Conservation (phyloP, 2,113 vertebrate genomes). For the Centropus unirufus region DNA sequence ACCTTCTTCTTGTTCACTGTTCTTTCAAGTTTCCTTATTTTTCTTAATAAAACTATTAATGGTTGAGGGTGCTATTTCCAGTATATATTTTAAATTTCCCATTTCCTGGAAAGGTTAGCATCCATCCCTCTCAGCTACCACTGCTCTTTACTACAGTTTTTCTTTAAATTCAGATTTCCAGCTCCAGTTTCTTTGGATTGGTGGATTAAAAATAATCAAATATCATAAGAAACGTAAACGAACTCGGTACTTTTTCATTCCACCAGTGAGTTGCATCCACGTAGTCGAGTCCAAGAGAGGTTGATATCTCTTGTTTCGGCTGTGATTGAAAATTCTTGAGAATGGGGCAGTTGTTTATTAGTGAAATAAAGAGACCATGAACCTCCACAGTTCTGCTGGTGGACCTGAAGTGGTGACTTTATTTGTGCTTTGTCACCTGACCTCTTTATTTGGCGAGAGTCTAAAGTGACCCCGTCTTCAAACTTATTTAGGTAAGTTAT, state of each 20-base stretch:
- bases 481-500: not conserved
- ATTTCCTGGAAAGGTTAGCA: not conserved
- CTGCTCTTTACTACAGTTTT: not conserved
- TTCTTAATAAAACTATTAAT: not conserved
- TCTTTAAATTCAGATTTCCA: not conserved
- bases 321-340: not conserved
- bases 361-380: not conserved
- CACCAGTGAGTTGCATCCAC: not conserved
- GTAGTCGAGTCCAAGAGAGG: not conserved
- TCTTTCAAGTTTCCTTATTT: not conserved
- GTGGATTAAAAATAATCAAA: not conserved
- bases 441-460: not conserved
- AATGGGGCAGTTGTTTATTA: not conserved
- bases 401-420: not conserved
- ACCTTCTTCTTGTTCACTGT: not conserved
- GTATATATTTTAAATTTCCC: not conserved
- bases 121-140: not conserved
- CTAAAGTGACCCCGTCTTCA: not conserved
- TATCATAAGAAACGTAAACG: not conserved
- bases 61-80: not conserved
- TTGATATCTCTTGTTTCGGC: not conserved
- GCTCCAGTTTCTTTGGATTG: not conserved
- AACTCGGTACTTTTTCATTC: not conserved
- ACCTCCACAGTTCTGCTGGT: not conserved
- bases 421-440: not conserved